A percentile compares a stretch with the other conserved stretches of the same genome.
Evolutionary conservation across 2,888 invertebrate species (phyloP).

Genomic region (Nemapogon koenigi): DNA sequence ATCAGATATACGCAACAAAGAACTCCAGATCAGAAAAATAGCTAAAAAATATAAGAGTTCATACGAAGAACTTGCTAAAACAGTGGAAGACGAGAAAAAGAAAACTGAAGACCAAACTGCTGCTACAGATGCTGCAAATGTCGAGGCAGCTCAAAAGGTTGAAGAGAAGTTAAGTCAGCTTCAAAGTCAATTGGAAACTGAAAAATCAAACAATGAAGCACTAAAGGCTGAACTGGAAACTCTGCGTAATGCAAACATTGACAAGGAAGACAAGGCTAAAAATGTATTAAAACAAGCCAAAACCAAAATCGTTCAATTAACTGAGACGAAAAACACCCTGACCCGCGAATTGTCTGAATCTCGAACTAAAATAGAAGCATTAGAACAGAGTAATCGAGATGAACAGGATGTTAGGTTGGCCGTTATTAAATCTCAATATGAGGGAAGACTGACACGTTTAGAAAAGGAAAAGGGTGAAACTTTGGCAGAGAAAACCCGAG

Average conservation of each 20-base stretch:
- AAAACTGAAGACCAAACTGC: conserved; percentile 62
- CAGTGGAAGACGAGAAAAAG: conserved; percentile 39
- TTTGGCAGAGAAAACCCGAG: conserved; percentile 65
- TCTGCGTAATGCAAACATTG: conserved; percentile 55
- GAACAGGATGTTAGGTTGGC: conserved; percentile 65
- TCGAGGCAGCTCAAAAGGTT: not conserved
- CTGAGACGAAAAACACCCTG: conserved; percentile 71
- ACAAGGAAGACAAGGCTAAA: conserved; percentile 71
- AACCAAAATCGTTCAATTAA: conserved; percentile 74
- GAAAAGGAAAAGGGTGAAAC: conserved; percentile 76
- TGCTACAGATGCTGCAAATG: conserved; percentile 47
- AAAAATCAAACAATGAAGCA: conserved; percentile 68
- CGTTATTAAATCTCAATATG: conserved; percentile 73
- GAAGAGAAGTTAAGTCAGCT: conserved; percentile 53
- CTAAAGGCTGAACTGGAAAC: conserved; percentile 70
- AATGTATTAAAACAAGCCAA: conserved; percentile 76
- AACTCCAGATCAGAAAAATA: conserved; percentile 81
- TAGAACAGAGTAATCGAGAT: conserved; percentile 40
- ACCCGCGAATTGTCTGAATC: conserved; percentile 65
- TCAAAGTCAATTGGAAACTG: conserved; percentile 43
- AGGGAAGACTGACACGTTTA: conserved; percentile 70
- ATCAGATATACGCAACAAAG: conserved; percentile 72
- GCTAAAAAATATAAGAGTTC: conserved; percentile 92
- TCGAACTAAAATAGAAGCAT: conserved; percentile 51
- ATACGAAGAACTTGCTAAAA: conserved; percentile 32